Conservation (phyloP, 2,113 vertebrate genomes). For the Cacatua alba region DNA sequence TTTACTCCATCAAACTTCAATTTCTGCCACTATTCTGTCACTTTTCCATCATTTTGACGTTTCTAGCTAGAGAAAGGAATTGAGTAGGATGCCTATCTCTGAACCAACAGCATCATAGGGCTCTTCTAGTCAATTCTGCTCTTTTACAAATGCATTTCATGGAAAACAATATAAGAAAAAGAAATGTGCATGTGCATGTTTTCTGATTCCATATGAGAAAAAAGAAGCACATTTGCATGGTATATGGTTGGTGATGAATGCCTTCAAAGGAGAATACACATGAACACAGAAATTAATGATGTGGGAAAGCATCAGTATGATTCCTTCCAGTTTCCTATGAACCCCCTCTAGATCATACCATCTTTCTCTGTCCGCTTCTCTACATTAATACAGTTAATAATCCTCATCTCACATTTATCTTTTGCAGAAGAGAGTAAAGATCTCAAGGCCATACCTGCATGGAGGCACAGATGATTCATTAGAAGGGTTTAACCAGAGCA, state of each 20-base stretch:
- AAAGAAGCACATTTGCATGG: neutral
- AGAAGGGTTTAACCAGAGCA: neutral
- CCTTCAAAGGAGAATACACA: neutral
- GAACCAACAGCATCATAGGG: neutral
- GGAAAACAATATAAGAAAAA: neutral
- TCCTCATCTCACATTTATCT: conserved; percentile 28
- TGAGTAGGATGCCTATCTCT: conserved; percentile 10
- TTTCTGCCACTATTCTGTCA: conserved; percentile 7
- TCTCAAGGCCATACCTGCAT: neutral
- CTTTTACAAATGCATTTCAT: neutral
- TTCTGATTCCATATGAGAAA: neutral
- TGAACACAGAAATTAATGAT: neutral
- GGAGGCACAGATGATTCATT: neutral
- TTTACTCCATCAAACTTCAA: neutral
- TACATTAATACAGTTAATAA: conserved; percentile 46
- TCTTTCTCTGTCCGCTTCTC: neutral
- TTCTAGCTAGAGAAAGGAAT: neutral
- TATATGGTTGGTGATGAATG: neutral
- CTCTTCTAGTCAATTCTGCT: neutral
- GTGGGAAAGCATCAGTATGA: neutral
- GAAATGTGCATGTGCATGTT: neutral
- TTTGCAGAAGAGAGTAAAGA: neutral
- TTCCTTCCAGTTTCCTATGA: neutral
- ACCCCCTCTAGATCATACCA: neutral
- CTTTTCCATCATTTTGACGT: neutral